Conservation (phyloP, 2,113 vertebrate species). For the Eurystomus gularis region DNA sequence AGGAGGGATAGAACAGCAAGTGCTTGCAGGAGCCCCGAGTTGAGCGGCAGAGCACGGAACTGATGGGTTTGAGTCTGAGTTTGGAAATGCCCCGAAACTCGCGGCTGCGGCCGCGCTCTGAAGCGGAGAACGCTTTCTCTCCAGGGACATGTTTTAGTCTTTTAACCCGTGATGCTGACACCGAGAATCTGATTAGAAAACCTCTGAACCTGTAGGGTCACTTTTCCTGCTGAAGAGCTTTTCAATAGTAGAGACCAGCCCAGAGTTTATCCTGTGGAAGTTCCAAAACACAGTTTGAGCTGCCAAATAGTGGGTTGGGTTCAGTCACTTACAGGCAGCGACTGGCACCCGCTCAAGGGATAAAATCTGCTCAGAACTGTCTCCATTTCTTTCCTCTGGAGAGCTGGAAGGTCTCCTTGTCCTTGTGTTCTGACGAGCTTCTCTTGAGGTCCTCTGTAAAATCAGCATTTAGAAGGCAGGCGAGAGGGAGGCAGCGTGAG, state of each 20-base stretch:
- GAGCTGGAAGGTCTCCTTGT: not conserved
- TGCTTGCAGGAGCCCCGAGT: not conserved
- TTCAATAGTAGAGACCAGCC: not conserved
- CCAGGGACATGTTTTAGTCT: not conserved
- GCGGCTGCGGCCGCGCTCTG: not conserved
- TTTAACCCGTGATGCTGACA: not conserved
- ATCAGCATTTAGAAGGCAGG: not conserved
- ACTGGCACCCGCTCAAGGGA: not conserved
- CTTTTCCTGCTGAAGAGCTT: not conserved
- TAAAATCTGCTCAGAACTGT: not conserved
- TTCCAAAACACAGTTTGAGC: not conserved
- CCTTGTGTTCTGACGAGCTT: not conserved
- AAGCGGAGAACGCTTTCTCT: not conserved
- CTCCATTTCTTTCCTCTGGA: not conserved
- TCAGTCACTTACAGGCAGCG: not conserved
- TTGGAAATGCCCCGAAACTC: not conserved
- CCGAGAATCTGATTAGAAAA: not conserved
- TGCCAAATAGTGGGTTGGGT: not conserved
- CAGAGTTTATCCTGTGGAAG: not conserved
- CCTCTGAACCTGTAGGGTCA: not conserved
- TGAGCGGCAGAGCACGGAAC: not conserved
- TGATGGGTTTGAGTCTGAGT: not conserved
- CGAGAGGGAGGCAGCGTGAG: not conserved
- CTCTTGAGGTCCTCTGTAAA: not conserved
- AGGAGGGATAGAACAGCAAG: not conserved